Percentiles rank a stretch among this genome's conserved stretches.
Evolutionary conservation across 2,797 vertebrate genomes (phyloP).

Genomic region (Gymnothorax javanicus): DNA sequence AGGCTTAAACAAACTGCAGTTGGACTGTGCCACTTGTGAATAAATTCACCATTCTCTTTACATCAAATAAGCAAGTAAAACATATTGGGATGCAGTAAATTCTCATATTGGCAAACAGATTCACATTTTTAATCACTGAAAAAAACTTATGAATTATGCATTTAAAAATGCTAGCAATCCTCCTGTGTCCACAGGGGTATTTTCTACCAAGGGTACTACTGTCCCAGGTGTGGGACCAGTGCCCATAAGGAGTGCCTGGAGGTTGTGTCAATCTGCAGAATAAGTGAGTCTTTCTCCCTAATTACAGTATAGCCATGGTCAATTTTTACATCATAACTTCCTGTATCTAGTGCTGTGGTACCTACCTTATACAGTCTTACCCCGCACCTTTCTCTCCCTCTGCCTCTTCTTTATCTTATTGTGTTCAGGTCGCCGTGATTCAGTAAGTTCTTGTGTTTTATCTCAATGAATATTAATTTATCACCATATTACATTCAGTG

Average conservation of each 20-base stretch:
- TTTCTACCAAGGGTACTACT: slow-evolving; percentile 97
- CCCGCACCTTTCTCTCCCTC: slow-evolving; percentile 14
- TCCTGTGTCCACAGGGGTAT: slow-evolving; percentile 78
- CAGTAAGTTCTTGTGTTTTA: slow-evolving; percentile 66
- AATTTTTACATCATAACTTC: neutral
- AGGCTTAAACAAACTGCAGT: too few species aligned
- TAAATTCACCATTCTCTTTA: too few species aligned
- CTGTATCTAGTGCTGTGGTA: neutral
- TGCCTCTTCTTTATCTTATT: slow-evolving; percentile 21
- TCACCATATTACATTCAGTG: neutral
- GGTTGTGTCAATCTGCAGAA: slow-evolving; percentile 92
- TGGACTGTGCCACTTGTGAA: too few species aligned
- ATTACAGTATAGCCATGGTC: neutral
- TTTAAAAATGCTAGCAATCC: neutral
- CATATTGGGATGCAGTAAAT: neutral
- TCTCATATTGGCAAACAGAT: neutral
- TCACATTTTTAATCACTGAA: neutral
- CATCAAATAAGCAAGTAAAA: neutral
- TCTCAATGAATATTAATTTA: neutral
- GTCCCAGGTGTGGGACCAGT: slow-evolving; percentile 87
- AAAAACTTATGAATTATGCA: neutral
- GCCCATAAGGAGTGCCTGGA: slow-evolving; percentile 98
- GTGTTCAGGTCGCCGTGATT: slow-evolving; percentile 75
- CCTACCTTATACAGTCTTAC: neutral
- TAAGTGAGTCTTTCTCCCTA: slow-evolving; percentile 76